phyloP scores from a whole-genome alignment of 2,113 vertebrate species.

The Boulengerochromis microlepis region DNA sequence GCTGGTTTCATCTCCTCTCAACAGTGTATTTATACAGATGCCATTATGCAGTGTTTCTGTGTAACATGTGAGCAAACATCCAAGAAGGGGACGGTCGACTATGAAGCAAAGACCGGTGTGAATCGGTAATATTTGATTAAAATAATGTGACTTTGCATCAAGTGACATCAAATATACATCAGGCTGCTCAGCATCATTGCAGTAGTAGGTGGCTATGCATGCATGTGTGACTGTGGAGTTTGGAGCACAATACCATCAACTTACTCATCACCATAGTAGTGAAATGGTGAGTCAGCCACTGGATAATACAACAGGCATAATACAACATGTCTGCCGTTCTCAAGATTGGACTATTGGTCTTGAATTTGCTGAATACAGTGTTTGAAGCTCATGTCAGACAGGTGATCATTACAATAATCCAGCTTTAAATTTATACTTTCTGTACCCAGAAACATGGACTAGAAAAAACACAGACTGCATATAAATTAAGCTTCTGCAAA shows the following conservation, averaged over 20 bases:
- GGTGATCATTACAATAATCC: accelerated
- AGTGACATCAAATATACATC: not conserved
- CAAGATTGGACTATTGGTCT: not conserved
- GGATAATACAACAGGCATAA: not conserved
- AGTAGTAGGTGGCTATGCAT: not conserved
- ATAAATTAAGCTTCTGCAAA: not conserved
- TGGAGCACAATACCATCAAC: not conserved
- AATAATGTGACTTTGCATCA: not conserved
- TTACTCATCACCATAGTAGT: not conserved
- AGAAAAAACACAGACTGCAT: not conserved
- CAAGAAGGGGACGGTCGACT: accelerated
- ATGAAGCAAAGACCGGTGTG: accelerated
- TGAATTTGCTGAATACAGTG: not conserved
- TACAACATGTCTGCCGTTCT: not conserved
- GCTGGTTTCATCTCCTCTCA: not conserved
- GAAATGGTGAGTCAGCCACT: not conserved
- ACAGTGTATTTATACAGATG: accelerated
- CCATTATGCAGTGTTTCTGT: not conserved
- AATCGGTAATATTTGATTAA: not conserved
- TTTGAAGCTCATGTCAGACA: not conserved
- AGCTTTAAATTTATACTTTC: not conserved
- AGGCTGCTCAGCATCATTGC: not conserved
- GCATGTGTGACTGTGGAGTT: not conserved
- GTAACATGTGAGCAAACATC: not conserved
- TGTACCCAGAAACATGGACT: not conserved